Conservation (phyloP, 1,140 invertebrate species). For the Diorhabda carinulata region DNA sequence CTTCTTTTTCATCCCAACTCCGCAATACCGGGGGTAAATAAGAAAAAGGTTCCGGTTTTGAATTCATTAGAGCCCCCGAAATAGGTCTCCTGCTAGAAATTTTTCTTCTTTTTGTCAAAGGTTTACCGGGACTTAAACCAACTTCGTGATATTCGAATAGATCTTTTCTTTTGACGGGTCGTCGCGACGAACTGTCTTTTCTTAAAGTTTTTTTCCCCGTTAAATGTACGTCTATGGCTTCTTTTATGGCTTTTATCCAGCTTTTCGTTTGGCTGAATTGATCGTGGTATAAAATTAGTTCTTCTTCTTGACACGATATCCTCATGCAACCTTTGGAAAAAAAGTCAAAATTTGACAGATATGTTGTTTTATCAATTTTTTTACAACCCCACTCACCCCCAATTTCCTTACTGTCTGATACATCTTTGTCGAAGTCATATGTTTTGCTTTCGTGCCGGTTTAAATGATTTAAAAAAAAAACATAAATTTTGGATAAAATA, state of each 20-base stretch:
- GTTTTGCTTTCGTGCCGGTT: too few species aligned
- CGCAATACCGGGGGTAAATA: too few species aligned
- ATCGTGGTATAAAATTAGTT: constrained; percentile 56
- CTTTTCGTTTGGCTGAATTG: constrained; percentile 51
- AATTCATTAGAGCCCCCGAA: too few species aligned
- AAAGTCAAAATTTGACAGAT: constrained; percentile 19
- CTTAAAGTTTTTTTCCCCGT: constrained; percentile 57
- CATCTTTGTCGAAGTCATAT: too few species aligned
- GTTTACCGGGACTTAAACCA: constrained; percentile 40
- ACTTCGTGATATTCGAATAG: constrained; percentile 39
- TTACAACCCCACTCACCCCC: too few species aligned
- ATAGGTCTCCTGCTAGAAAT: not conserved
- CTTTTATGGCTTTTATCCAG: constrained; percentile 56
- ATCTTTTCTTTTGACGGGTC: constrained; percentile 54
- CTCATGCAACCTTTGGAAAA: constrained; percentile 44
- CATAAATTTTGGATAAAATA: too few species aligned
- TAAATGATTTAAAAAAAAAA: too few species aligned
- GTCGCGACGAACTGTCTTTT: constrained; percentile 58
- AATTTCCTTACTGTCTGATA: too few species aligned
- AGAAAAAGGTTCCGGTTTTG: too few species aligned
- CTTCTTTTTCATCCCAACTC: too few species aligned
- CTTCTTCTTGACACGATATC: constrained; percentile 56
- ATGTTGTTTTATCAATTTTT: constrained; percentile 49
- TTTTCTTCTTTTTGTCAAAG: constrained; percentile 36
- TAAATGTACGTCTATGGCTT: constrained; percentile 54